Conservation (phyloP, 1,140 invertebrate genomes). For the Drosophila serrata region DNA sequence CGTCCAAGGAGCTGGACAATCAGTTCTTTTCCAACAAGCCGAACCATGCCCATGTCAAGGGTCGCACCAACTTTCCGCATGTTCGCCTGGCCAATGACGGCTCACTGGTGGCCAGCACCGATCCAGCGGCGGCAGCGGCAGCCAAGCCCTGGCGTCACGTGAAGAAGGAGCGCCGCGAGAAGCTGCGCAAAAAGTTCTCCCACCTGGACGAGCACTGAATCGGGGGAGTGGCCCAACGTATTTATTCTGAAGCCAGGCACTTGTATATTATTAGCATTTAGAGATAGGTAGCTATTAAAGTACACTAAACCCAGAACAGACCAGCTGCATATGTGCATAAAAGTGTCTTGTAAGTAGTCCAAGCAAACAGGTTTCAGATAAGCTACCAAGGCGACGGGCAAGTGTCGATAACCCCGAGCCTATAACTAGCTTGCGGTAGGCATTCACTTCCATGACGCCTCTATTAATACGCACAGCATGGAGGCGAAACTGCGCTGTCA, state of each 20-base stretch:
- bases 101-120: conserved; percentile 48
- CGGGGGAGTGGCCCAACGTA: neutral
- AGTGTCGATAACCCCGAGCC: conserved; percentile 13
- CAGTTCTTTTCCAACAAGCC: conserved; percentile 87
- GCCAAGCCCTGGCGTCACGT: conserved; percentile 93
- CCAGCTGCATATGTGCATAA: neutral
- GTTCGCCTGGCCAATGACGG: conserved; percentile 74
- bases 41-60: conserved; percentile 86
- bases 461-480: conserved; percentile 10
- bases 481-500: neutral
- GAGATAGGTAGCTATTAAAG: conserved; percentile 29
- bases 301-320: neutral
- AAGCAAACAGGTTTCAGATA: neutral
- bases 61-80: conserved; percentile 85
- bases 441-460: neutral
- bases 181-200: conserved; percentile 92
- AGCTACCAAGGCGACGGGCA: conserved; percentile 1
- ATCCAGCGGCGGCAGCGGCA: conserved; percentile 88
- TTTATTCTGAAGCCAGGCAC: conserved; percentile 12
- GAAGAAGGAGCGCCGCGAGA: conserved; percentile 94
- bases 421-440: conserved; percentile 1
- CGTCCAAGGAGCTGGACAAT: conserved; percentile 87
- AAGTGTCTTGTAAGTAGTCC: neutral
- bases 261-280: conserved; percentile 43
- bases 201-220: conserved; percentile 90